Evolutionary conservation across 35 echinoderm and acorn worm genomes (phyloP).

Genomic region (Ophioderma brevispina): DNA sequence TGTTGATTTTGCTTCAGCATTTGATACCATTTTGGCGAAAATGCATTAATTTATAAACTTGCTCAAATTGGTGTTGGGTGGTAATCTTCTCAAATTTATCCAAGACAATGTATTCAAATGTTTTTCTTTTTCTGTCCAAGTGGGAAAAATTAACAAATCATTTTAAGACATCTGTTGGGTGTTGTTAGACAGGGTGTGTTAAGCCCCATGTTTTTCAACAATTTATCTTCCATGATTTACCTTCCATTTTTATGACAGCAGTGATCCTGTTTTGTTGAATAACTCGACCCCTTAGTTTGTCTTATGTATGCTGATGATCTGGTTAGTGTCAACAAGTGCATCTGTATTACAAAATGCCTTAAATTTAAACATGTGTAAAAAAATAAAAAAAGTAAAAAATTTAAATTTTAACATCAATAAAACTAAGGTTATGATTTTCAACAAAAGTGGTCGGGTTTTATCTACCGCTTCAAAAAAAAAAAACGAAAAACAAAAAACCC

Average conservation of each 20-base stretch:
- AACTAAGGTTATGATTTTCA: background rate
- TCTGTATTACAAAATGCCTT: background rate
- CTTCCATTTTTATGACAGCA: background rate
- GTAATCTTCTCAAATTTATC: too few species aligned
- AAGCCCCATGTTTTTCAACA: background rate
- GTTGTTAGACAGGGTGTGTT: too few species aligned
- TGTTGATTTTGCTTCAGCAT: background rate
- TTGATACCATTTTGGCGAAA: background rate
- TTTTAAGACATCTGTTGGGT: too few species aligned
- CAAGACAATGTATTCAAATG: too few species aligned
- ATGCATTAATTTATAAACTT: background rate
- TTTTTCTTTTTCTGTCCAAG: too few species aligned
- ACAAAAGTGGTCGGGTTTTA: slow-evolving; percentile 13
- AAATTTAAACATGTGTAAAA: background rate
- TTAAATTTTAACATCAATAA: background rate
- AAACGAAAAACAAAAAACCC: too few species aligned
- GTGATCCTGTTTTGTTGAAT: background rate
- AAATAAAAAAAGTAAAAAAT: background rate
- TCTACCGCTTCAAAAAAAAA: too few species aligned
- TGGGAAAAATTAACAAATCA: too few species aligned
- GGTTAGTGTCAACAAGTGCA: background rate
- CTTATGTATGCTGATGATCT: slow-evolving; percentile 40
- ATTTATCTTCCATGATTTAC: background rate
- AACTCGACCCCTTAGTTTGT: background rate
- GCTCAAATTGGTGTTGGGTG: too few species aligned